phyloP scores from a whole-genome alignment of 2,113 vertebrate species.

The Tychaedon coryphoeus region DNA sequence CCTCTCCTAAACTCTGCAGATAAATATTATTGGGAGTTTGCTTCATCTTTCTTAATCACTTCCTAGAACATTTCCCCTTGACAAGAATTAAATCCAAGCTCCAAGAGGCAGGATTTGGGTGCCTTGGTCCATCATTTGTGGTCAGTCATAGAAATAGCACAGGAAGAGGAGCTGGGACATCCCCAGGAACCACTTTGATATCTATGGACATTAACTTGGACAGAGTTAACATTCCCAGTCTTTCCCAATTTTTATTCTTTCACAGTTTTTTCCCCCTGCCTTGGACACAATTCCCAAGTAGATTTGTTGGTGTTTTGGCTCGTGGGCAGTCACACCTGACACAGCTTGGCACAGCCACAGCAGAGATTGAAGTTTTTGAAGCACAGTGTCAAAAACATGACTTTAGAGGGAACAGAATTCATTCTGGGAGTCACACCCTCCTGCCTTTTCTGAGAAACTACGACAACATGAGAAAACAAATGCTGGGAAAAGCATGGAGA shows the following conservation, averaged over 20 bases:
- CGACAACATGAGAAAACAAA: not conserved
- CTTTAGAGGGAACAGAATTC: not conserved
- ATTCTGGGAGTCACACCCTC: not conserved
- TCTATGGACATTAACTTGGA: not conserved
- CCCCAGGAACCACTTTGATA: not conserved
- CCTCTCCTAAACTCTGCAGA: not conserved
- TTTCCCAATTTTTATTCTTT: not conserved
- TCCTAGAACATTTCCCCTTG: not conserved
- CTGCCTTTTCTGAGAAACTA: not conserved
- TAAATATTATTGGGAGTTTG: not conserved
- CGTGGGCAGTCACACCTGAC: not conserved
- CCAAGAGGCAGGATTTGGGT: not conserved
- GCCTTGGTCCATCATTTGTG: not conserved
- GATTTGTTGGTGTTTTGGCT: not conserved
- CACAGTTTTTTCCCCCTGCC: not conserved
- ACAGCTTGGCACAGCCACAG: not conserved
- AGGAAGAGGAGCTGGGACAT: not conserved
- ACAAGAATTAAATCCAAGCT: not conserved
- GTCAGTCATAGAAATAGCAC: not conserved
- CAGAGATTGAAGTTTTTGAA: not conserved
- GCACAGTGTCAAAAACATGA: accelerated
- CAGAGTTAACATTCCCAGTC: not conserved
- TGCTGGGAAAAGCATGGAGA: not conserved
- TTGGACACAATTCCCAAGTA: not conserved
- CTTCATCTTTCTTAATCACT: not conserved